Conservation (phyloP, 2,113 vertebrate species). For the Ictalurus furcatus region DNA sequence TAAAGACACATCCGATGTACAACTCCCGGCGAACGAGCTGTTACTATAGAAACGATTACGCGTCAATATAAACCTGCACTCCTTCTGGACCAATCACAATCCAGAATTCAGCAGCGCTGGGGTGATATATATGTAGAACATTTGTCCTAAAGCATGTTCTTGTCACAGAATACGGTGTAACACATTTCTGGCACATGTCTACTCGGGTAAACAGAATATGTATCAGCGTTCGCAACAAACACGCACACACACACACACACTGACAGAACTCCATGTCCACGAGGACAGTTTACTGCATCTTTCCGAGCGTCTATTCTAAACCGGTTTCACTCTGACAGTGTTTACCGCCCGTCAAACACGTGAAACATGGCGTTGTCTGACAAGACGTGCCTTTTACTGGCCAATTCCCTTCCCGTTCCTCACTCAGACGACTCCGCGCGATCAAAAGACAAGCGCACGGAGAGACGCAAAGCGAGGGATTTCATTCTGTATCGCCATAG, state of each 20-base stretch:
- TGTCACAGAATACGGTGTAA: background rate
- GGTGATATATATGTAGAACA: too few species aligned
- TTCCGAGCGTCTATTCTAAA: background rate
- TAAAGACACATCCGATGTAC: background rate
- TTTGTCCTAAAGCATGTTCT: constrained; percentile 7
- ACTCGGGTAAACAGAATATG: background rate
- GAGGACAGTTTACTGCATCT: constrained; percentile 11
- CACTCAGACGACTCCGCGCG: background rate
- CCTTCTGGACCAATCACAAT: constrained; percentile 3
- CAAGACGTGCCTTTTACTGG: constrained; percentile 12
- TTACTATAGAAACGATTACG: background rate
- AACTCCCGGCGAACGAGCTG: background rate
- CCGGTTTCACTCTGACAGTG: background rate
- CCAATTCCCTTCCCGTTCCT: constrained; percentile 16
- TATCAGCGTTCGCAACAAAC: background rate
- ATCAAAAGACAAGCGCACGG: background rate
- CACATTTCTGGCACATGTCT: constrained; percentile 3
- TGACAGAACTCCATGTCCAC: background rate
- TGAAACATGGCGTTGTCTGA: constrained; percentile 3
- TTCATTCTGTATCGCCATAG: background rate
- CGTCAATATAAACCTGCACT: background rate
- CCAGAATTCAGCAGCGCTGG: background rate
- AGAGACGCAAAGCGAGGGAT: background rate
- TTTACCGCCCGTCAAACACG: background rate
- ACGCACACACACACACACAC: background rate